These are phyloP conservation scores for Cygnus atratus DNA, from an alignment of 2,113 vertebrate species.

Conservation along the genomic window DNA sequence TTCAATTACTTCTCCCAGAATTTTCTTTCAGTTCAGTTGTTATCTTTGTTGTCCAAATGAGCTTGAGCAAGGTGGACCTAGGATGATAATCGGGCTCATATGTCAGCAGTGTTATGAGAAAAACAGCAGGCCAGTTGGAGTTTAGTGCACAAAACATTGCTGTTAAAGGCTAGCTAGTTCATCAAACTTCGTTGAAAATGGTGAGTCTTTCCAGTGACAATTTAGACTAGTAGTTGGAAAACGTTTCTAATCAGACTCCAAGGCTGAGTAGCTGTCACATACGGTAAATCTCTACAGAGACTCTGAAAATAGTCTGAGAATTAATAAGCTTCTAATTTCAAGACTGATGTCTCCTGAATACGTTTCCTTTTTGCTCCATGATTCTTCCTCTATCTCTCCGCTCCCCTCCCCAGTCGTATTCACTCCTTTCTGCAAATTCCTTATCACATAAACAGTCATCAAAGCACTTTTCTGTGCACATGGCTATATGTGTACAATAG, in stretches of 20 bases:
- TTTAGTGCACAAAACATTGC: background rate
- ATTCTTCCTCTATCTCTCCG: background rate
- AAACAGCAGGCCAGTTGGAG: background rate
- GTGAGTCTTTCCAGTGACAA: slow-evolving; percentile 1
- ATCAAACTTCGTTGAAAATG: slow-evolving; percentile 2
- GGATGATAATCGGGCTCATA: background rate
- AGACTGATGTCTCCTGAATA: background rate
- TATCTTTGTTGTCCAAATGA: slow-evolving; percentile 47
- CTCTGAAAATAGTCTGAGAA: slow-evolving; percentile 42
- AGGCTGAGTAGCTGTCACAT: slow-evolving; percentile 29
- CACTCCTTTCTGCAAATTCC: background rate
- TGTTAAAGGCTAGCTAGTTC: slow-evolving; percentile 5
- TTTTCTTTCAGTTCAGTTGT: slow-evolving; percentile 47
- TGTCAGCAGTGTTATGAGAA: background rate
- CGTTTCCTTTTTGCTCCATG: background rate
- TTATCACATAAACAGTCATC: background rate
- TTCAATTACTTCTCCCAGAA: slow-evolving; percentile 38
- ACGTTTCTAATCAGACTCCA: background rate
- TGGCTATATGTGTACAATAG: background rate
- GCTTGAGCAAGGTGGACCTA: slow-evolving; percentile 6
- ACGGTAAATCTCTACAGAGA: slow-evolving; percentile 22
- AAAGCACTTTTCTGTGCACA: background rate
- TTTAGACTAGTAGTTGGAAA: slow-evolving; percentile 15
- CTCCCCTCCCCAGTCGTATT: background rate
- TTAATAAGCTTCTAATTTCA: slow-evolving; percentile 59